Evolutionary conservation across 1,140 invertebrate genomes (phyloP).

Genomic region (Odontomachus brunneus): DNA sequence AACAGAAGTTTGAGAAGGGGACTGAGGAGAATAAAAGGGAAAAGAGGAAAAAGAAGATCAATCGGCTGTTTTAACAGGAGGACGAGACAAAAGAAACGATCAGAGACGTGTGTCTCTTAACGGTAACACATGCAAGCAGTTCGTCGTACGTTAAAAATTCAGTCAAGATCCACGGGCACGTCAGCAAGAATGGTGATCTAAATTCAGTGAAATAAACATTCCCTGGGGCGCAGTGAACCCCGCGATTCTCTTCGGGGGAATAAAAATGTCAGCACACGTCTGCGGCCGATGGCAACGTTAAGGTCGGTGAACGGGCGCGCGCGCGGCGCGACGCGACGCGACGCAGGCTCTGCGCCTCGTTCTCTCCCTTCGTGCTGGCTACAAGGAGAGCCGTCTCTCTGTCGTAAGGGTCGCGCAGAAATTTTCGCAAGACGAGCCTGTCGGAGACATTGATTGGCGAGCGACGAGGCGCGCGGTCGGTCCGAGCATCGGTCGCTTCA

Average conservation of each 20-base stretch:
- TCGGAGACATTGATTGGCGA: constrained; percentile 84
- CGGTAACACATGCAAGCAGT: not conserved
- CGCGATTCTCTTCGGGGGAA: constrained; percentile 23
- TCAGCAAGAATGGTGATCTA: constrained; percentile 31
- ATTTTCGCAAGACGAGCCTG: constrained; percentile 69
- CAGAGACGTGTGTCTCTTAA: not conserved
- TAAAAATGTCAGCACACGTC: constrained; percentile 58
- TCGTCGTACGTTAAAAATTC: constrained; percentile 19
- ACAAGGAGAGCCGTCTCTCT: constrained; percentile 26
- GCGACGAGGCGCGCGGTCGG: constrained; percentile 72
- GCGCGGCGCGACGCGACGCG: too few species aligned
- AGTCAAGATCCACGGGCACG: not conserved
- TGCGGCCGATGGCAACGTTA: constrained; percentile 44
- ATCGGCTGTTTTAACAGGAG: not conserved
- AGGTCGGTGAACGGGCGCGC: not conserved
- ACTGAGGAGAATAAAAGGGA: not conserved
- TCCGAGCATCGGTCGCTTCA: constrained; percentile 66
- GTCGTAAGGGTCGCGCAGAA: constrained; percentile 7
- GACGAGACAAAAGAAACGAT: not conserved
- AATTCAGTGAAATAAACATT: constrained; percentile 60
- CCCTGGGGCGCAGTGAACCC: constrained; percentile 34
- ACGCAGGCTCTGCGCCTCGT: too few species aligned
- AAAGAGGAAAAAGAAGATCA: not conserved
- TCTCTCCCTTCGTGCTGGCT: constrained; percentile 10
- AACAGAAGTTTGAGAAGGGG: not conserved